Percentiles rank a stretch among this genome's conserved stretches.
Evolutionary conservation across 1,140 invertebrate genomes (phyloP).

Genomic region (Harpegnathos saltator): DNA sequence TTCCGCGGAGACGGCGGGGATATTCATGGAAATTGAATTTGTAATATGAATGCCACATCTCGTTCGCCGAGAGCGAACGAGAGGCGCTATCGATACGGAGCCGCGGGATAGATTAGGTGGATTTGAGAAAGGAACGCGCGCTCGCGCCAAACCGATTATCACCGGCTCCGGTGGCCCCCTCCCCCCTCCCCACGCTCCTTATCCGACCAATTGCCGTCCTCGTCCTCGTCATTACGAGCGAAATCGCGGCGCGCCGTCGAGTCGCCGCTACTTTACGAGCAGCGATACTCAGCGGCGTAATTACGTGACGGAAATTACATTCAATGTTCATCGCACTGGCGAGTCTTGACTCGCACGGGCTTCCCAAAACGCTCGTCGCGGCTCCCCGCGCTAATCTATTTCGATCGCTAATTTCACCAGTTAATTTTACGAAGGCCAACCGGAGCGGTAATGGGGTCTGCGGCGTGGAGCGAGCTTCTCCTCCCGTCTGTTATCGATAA

Average conservation of each 20-base stretch:
- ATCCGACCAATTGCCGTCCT: not conserved
- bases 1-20: conserved; percentile 33
- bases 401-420: conserved; percentile 75
- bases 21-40: conserved; percentile 72
- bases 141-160: conserved; percentile 17
- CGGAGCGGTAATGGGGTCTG: conserved; percentile 73
- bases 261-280: not conserved
- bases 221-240: too few species aligned
- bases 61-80: conserved; percentile 9
- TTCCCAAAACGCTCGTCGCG: conserved; percentile 12
- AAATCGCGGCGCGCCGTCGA: too few species aligned
- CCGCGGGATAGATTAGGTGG: conserved; percentile 22
- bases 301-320: conserved; percentile 46
- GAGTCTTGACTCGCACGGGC: conserved; percentile 33
- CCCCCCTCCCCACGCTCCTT: not conserved
- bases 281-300: conserved; percentile 8
- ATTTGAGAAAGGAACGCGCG: conserved; percentile 24
- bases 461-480: conserved; percentile 64
- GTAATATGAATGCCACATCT: conserved; percentile 24
- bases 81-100: conserved; percentile 31
- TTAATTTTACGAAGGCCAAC: conserved; percentile 75
- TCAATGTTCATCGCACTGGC: conserved; percentile 29
- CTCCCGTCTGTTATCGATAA: conserved; percentile 75
- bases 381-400: conserved; percentile 71
- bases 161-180: too few species aligned